Percentiles rank a stretch among this genome's conserved stretches.
Evolutionary conservation across 1,140 invertebrate genomes (phyloP).

Genomic region (Temnothorax longispinosus): DNA sequence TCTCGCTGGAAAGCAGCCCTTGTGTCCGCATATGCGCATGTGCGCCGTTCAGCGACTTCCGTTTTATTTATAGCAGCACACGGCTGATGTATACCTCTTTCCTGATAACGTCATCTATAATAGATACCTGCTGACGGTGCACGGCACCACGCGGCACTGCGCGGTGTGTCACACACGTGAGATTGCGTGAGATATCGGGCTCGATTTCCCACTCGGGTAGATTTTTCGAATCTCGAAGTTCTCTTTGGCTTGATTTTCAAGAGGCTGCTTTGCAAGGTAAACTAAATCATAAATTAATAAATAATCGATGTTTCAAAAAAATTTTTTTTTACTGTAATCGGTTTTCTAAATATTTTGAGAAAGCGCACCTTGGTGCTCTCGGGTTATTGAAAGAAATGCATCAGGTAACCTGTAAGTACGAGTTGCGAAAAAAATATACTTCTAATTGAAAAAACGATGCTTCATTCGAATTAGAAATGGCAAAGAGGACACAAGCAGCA

Average conservation of each 20-base stretch:
- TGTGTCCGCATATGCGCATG: no score
- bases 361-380: not conserved
- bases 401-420: not conserved
- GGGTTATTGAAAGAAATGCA: not conserved
- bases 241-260: not conserved
- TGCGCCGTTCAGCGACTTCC: no score
- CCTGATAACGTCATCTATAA: no score
- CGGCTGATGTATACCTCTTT: no score
- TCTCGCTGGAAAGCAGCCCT: no score
- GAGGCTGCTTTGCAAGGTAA: not conserved
- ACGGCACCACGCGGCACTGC: no score
- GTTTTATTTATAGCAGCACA: no score
- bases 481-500: constrained; percentile 91
- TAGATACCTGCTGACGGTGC: no score
- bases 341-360: not conserved
- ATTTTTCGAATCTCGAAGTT: not conserved
- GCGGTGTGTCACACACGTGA: not conserved
- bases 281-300: not conserved
- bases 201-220: not conserved
- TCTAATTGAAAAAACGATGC: not conserved
- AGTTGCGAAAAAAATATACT: not conserved
- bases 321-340: not conserved
- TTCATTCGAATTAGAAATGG: constrained; percentile 83
- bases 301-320: not conserved
- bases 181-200: constrained; percentile 12